Evolutionary conservation across 2,888 invertebrate species (phyloP).

Genomic region (Synanthedon vespiformis): DNA sequence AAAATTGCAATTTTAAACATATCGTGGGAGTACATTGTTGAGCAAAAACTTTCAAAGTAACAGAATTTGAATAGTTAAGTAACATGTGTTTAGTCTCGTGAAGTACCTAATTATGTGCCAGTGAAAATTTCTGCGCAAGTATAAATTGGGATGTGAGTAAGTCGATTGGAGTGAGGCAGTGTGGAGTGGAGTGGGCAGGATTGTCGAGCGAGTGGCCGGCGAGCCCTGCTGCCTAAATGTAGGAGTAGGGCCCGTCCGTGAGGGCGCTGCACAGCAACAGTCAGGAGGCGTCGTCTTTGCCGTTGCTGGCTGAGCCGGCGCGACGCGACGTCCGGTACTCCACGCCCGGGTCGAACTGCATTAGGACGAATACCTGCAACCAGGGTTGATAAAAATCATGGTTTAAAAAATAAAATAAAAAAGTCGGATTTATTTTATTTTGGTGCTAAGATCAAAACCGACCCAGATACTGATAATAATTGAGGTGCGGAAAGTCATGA

Average conservation of each 20-base stretch:
- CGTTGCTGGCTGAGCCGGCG: constrained; percentile 46
- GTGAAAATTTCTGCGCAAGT: constrained; percentile 5
- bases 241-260: constrained; percentile 97
- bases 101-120: constrained; percentile 1
- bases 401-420: too few relatives aligned
- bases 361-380: constrained; percentile 92
- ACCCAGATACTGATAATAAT: too few relatives aligned
- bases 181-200: constrained; percentile 18
- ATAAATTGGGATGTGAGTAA: neutral
- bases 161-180: too few relatives aligned
- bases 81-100: too few relatives aligned
- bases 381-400: too few relatives aligned
- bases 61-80: too few relatives aligned
- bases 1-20: too few relatives aligned
- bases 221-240: constrained; percentile 74
- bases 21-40: too few relatives aligned
- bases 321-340: constrained; percentile 92
- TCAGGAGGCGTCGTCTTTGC: constrained; percentile 96
- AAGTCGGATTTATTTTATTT: too few relatives aligned
- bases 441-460: too few relatives aligned
- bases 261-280: constrained; percentile 99
- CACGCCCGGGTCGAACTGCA: constrained; percentile 98
- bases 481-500: too few relatives aligned
- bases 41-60: too few relatives aligned
- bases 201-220: constrained; percentile 21